These are phyloP conservation scores for Drosophila merina DNA, from an alignment of 2,888 invertebrate species.

Conservation along the genomic window DNA sequence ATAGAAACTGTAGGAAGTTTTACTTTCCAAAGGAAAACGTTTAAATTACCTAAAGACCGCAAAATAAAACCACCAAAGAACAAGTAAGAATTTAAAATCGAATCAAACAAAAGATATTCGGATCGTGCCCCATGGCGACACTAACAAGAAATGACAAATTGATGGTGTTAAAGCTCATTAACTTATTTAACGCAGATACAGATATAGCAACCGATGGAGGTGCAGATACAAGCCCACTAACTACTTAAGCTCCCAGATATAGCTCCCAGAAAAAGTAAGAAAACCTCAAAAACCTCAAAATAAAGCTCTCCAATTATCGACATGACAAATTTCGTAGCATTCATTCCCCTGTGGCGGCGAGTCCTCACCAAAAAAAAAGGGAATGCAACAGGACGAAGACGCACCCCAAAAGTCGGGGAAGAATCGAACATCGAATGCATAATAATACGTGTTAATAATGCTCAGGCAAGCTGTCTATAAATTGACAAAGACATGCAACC, in stretches of 20 bases:
- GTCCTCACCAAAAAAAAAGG: not conserved
- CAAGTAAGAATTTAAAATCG: conserved; percentile 1
- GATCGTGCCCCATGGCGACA: conserved; percentile 55
- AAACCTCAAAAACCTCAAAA: conserved; percentile 65
- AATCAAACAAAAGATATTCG: conserved; percentile 2
- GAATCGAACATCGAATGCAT: conserved; percentile 56
- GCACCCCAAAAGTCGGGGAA: conserved; percentile 33
- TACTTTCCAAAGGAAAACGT: not conserved
- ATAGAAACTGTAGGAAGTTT: not conserved
- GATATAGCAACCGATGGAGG: conserved; percentile 20
- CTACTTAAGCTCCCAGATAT: conserved; percentile 25
- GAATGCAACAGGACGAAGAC: conserved; percentile 34
- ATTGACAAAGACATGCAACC: conserved; percentile 82
- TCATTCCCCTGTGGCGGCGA: conserved; percentile 41
- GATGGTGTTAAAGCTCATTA: conserved; percentile 82
- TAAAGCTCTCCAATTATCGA: conserved; percentile 80
- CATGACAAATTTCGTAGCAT: conserved; percentile 76
- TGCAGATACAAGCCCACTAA: conserved; percentile 26
- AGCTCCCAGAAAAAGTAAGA: not conserved
- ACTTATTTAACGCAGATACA: conserved; percentile 63
- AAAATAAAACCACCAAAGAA: conserved; percentile 7
- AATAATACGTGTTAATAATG: conserved; percentile 81
- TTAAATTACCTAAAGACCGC: conserved; percentile 3
- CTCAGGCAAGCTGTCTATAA: conserved; percentile 79
- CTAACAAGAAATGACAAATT: conserved; percentile 83